Percentiles rank a stretch among this genome's conserved stretches.
Conservation (phyloP, 2,888 invertebrate genomes). For the Sphecodes monilicornis region DNA sequence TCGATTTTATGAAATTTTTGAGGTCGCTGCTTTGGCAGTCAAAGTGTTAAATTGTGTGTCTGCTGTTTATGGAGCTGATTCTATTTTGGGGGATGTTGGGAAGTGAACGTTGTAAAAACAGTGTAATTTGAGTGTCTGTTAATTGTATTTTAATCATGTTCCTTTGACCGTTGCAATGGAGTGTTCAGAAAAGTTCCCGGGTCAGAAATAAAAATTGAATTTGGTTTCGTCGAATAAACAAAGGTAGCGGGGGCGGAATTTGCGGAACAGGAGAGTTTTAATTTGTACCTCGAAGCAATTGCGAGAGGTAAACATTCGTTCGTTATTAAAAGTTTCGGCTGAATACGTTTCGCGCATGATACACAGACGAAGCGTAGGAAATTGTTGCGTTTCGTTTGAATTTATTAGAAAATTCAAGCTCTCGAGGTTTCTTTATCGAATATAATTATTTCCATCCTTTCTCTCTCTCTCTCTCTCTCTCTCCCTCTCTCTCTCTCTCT, state of each 20-base stretch:
- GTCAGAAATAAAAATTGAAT: neutral
- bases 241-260: neutral
- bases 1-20: no score
- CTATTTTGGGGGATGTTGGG: neutral
- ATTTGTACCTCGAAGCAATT: neutral
- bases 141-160: no score
- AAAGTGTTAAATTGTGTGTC: no score
- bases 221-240: neutral
- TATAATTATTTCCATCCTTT: conserved; percentile 17
- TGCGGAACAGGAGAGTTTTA: neutral
- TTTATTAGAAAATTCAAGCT: neutral
- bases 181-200: neutral
- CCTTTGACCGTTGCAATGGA: no score
- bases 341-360: neutral
- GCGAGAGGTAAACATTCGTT: neutral
- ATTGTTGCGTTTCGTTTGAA: neutral
- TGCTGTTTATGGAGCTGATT: neutral
- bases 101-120: no score
- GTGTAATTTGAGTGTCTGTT: no score
- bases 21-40: no score
- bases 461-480: no score
- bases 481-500: neutral
- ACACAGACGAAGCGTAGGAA: neutral
- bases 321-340: neutral
- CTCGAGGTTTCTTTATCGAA: neutral